Conservation (phyloP, 2,888 invertebrate species). For the Beris morrisii region DNA sequence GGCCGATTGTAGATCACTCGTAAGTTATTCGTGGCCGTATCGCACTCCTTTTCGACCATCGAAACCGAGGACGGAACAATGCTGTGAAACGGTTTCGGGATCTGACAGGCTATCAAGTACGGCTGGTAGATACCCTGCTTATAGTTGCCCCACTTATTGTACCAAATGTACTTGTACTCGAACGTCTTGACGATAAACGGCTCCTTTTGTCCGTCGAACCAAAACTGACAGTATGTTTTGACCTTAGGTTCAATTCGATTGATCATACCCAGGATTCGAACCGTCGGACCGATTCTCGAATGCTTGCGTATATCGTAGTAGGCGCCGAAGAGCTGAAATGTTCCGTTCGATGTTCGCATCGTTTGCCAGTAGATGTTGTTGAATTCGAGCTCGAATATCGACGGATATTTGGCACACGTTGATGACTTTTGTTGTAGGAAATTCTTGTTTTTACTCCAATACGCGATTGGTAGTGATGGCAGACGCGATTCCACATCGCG, state of each 20-base stretch:
- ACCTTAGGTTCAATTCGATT: slow-evolving; percentile 84
- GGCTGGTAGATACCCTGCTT: slow-evolving; percentile 90
- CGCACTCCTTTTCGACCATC: slow-evolving; percentile 81
- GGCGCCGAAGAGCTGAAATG: slow-evolving; percentile 87
- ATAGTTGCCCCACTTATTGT: slow-evolving; percentile 92
- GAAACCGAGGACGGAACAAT: slow-evolving; percentile 82
- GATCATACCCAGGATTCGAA: slow-evolving; percentile 85
- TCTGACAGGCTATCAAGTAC: slow-evolving; percentile 84
- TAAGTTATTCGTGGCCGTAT: slow-evolving; percentile 82
- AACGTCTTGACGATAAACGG: slow-evolving; percentile 79
- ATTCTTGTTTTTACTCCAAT: slow-evolving; percentile 82
- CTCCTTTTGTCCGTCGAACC: slow-evolving; percentile 83
- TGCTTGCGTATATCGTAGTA: slow-evolving; percentile 81
- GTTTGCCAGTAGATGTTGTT: slow-evolving; percentile 95
- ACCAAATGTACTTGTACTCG: slow-evolving; percentile 94
- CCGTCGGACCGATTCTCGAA: slow-evolving; percentile 79
- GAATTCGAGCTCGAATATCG: slow-evolving; percentile 87
- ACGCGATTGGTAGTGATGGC: slow-evolving; percentile 82
- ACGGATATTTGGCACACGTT: slow-evolving; percentile 82
- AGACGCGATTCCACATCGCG: slow-evolving; percentile 77
- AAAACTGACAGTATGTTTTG: slow-evolving; percentile 82
- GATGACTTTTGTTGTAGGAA: slow-evolving; percentile 61
- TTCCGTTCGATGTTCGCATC: slow-evolving; percentile 78
- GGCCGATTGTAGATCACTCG: slow-evolving; percentile 81
- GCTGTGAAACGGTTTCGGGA: slow-evolving; percentile 73